Percentiles rank a stretch among this genome's conserved stretches.
phyloP scores from a whole-genome alignment of 2,888 invertebrate species.

The Dryadula phaetusa region DNA sequence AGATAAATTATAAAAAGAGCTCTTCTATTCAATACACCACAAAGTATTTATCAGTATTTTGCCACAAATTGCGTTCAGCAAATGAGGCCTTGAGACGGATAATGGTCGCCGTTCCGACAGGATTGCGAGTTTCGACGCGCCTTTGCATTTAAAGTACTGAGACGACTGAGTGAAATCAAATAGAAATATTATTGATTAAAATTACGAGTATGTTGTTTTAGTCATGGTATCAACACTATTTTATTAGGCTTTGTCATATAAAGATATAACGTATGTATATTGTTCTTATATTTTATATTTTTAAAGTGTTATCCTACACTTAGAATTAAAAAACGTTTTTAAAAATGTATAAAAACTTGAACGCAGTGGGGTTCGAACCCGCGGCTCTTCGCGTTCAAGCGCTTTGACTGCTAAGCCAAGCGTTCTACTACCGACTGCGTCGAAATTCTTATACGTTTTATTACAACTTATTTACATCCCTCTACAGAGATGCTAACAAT shows the following conservation, averaged over 20 bases:
- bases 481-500: too few relatives aligned
- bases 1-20: background rate
- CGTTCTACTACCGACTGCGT: too few relatives aligned
- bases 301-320: too few relatives aligned
- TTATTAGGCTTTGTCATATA: background rate
- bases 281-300: too few relatives aligned
- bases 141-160: conserved; percentile 73
- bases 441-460: too few relatives aligned
- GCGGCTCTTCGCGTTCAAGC: too few relatives aligned
- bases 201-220: background rate
- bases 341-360: too few relatives aligned
- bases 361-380: too few relatives aligned
- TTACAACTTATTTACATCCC: too few relatives aligned
- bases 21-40: background rate
- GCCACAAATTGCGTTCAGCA: conserved; percentile 14
- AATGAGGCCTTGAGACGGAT: conserved; percentile 10
- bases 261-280: too few relatives aligned
- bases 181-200: conserved; percentile 40
- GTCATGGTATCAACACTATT: background rate
- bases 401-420: too few relatives aligned
- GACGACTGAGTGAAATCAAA: conserved; percentile 64
- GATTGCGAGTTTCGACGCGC: conserved; percentile 50
- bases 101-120: conserved; percentile 4
- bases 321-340: too few relatives aligned
- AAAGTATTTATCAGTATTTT: conserved; percentile 17